Conservation (phyloP, 2,113 vertebrate genomes). For the Phodopus roborovskii region DNA sequence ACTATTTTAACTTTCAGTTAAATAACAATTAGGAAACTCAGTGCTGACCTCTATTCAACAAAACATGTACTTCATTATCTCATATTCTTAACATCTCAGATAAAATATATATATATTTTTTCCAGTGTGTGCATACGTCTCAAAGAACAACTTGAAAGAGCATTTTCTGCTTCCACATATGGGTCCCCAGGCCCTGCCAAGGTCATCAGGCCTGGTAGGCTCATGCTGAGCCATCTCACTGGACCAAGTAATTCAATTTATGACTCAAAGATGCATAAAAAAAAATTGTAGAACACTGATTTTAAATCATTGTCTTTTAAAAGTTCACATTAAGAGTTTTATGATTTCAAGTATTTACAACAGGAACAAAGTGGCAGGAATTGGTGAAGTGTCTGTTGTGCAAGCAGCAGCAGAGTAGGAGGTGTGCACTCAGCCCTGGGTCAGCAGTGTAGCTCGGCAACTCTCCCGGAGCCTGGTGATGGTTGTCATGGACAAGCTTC, state of each 20-base stretch:
- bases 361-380: not conserved
- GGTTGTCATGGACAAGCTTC: not conserved
- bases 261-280: not conserved
- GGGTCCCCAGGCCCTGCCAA: not conserved
- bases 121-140: not conserved
- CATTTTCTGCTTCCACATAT: not conserved
- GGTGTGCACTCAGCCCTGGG: not conserved
- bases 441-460: not conserved
- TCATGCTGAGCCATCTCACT: not conserved
- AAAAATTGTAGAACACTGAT: not conserved
- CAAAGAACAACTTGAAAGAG: not conserved
- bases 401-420: not conserved
- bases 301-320: not conserved
- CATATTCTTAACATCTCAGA: not conserved
- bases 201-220: not conserved
- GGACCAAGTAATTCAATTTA: too few species aligned
- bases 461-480: not conserved
- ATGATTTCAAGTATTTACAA: not conserved
- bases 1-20: not conserved
- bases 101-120: conserved; percentile 29
- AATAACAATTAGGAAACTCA: not conserved
- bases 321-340: not conserved
- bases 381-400: not conserved
- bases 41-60: not conserved
- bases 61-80: not conserved